Conservation (phyloP, 1,140 invertebrate genomes). For the Chironomus striatipennis region DNA sequence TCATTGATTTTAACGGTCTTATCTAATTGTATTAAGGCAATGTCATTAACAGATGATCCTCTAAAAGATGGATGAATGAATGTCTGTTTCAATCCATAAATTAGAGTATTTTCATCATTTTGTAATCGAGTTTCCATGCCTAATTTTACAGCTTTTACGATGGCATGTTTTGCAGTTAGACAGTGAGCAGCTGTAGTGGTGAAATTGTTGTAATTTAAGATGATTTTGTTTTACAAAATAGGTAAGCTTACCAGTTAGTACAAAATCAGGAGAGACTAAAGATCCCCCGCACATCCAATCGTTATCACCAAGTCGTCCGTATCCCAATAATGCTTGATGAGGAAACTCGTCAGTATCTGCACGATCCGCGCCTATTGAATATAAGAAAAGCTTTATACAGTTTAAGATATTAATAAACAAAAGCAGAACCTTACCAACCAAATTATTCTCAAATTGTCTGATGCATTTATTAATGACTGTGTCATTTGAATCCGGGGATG, state of each 20-base stretch:
- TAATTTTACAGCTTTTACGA: neutral
- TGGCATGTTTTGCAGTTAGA: neutral
- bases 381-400: too few relatives aligned
- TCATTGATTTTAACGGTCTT: neutral
- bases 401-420: too few relatives aligned
- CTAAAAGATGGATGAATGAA: neutral
- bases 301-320: neutral
- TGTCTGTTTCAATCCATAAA: neutral
- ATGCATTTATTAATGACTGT: too few relatives aligned
- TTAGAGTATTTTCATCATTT: neutral
- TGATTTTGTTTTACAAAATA: too few relatives aligned
- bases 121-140: neutral
- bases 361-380: neutral
- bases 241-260: neutral
- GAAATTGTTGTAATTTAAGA: too few relatives aligned
- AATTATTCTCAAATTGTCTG: too few relatives aligned
- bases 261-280: neutral
- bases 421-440: too few relatives aligned
- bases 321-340: neutral
- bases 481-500: too few relatives aligned
- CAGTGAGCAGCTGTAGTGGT: slow-evolving; percentile 2
- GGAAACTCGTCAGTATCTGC: neutral
- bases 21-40: neutral
- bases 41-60: neutral
- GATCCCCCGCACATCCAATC: neutral